Percentiles rank a stretch among this genome's conserved stretches.
Conservation (phyloP, 2,797 vertebrate species). For the Graptemys geographica region DNA sequence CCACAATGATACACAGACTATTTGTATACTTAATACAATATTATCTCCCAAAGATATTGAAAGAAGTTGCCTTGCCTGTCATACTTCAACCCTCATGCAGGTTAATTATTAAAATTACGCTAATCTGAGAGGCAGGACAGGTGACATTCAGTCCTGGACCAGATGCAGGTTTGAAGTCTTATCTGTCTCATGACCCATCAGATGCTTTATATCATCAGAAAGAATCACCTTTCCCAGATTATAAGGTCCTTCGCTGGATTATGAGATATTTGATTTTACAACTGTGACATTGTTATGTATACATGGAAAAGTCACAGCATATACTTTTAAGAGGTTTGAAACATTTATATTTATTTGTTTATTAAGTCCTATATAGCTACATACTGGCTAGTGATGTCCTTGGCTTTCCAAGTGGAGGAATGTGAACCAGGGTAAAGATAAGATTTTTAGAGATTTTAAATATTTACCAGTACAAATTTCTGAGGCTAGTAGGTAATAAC, state of each 20-base stretch:
- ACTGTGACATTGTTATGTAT: background rate
- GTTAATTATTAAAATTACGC: background rate
- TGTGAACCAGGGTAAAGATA: background rate
- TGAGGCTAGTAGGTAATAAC: background rate
- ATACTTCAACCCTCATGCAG: no score
- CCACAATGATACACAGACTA: no score
- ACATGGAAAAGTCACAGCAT: background rate
- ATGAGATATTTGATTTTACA: background rate
- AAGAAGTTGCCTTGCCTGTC: no score
- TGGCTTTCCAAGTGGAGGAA: background rate
- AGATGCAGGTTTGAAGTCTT: background rate
- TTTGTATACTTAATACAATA: no score
- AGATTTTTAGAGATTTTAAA: background rate
- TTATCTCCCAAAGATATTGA: no score
- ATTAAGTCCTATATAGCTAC: background rate
- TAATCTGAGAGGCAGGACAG: background rate
- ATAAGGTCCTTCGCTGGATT: no score
- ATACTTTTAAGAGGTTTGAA: background rate
- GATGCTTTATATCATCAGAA: background rate
- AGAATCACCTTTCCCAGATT: background rate
- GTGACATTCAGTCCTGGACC: background rate
- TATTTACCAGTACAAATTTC: background rate
- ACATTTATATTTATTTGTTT: background rate
- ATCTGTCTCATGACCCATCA: background rate
- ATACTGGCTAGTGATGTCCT: background rate